These are phyloP conservation scores for Ferdinandea cuprea DNA, from an alignment of 2,888 invertebrate genomes.

Conservation along the genomic window DNA sequence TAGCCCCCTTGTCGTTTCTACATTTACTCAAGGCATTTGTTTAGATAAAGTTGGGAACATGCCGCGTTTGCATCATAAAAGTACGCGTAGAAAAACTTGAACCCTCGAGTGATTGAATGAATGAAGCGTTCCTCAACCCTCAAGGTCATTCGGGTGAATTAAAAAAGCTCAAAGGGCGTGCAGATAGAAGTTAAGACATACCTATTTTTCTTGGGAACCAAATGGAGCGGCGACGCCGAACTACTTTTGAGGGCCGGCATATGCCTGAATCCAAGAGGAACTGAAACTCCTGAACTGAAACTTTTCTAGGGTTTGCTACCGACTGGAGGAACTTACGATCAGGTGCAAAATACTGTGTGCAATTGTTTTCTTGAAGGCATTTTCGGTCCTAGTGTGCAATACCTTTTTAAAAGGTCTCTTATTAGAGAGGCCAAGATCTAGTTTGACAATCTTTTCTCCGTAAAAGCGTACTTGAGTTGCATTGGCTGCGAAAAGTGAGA, in stretches of 20 bases:
- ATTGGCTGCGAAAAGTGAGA: conserved; percentile 65
- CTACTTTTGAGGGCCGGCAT: conserved; percentile 60
- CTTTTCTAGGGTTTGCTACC: conserved; percentile 38
- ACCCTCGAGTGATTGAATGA: conserved; percentile 51
- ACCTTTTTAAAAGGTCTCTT: conserved; percentile 8
- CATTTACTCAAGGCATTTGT: conserved; percentile 29
- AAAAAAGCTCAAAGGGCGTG: conserved; percentile 65
- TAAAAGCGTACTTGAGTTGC: conserved; percentile 40
- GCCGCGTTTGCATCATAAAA: conserved; percentile 75
- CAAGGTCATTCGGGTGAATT: conserved; percentile 59
- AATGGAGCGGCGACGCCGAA: conserved; percentile 28
- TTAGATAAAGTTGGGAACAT: conserved; percentile 27
- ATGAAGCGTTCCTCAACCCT: conserved; percentile 53
- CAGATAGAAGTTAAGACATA: too few relatives aligned
- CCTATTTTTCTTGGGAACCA: conserved; percentile 3
- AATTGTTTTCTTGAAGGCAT: conserved; percentile 5
- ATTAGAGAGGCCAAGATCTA: conserved; percentile 63
- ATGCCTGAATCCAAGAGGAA: conserved; percentile 53
- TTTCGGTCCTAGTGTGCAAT: not conserved
- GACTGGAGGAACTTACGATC: conserved; percentile 59
- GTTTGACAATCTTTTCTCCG: conserved; percentile 17
- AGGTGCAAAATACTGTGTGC: conserved; percentile 36
- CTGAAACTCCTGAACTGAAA: conserved; percentile 54
- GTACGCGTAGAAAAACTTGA: conserved; percentile 73
- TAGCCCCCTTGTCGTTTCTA: conserved; percentile 51